These are phyloP conservation scores for Dinoponera quadriceps DNA, from an alignment of 1,140 invertebrate species.

Conservation along the genomic window DNA sequence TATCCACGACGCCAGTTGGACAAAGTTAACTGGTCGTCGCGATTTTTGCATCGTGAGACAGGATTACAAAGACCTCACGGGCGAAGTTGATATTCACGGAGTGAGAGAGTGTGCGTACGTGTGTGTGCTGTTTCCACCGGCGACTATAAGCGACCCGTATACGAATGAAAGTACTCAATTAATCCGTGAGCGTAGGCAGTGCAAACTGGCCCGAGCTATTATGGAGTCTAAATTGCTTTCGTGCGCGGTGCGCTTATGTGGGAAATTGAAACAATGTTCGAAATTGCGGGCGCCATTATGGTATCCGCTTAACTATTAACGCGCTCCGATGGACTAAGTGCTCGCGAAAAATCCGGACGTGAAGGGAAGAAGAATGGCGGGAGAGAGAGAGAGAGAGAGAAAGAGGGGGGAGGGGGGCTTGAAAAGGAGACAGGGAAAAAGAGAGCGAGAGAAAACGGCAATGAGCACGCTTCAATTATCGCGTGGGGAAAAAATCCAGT, in stretches of 20 bases:
- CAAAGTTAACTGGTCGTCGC: too few species aligned
- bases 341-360: conserved; percentile 62
- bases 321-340: conserved; percentile 43
- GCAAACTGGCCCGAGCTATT: conserved; percentile 54
- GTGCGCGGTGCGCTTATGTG: conserved; percentile 47
- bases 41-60: not conserved
- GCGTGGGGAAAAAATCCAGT: conserved; percentile 66
- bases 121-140: conserved; percentile 12
- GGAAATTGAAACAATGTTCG: conserved; percentile 74
- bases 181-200: conserved; percentile 58
- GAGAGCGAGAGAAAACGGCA: conserved; percentile 44
- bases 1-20: too few species aligned
- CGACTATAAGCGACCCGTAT: not conserved
- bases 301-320: conserved; percentile 66
- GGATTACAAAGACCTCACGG: not conserved
- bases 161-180: conserved; percentile 62
- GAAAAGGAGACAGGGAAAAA: conserved; percentile 7
- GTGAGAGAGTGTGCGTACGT: not conserved
- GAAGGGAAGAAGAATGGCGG: conserved; percentile 35
- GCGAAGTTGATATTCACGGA: conserved; percentile 17
- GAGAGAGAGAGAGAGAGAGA: not conserved
- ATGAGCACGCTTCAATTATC: conserved; percentile 72
- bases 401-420: conserved; percentile 2
- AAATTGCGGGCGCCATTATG: conserved; percentile 64
- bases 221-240: conserved; percentile 66